Percentiles rank a stretch among this genome's conserved stretches.
Evolutionary conservation across 2,797 vertebrate genomes (phyloP).

Genomic region (Peromyscus nudipes): DNA sequence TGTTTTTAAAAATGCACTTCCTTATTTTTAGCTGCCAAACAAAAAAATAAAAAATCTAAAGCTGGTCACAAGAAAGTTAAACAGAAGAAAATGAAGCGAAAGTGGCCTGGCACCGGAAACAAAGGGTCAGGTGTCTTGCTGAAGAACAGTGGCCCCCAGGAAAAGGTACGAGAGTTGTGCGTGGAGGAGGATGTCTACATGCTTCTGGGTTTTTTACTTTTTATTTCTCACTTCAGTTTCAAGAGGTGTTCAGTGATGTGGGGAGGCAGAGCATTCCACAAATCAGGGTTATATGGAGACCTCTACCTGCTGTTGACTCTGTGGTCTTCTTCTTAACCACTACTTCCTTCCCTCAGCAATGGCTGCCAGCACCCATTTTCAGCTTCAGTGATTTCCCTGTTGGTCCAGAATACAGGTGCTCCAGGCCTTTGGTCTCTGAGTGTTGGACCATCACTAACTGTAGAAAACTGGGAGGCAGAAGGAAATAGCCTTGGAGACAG

Average conservation of each 20-base stretch:
- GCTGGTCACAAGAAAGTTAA: constrained; percentile 93
- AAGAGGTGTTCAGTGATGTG: not conserved
- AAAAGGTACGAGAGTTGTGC: constrained; percentile 83
- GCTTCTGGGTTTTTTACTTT: too few species aligned
- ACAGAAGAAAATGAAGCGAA: constrained; percentile 95
- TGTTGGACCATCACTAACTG: not conserved
- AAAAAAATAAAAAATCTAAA: constrained; percentile 92
- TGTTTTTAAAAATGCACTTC: constrained; percentile 44
- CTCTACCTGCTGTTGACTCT: rapidly evolving
- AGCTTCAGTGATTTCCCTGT: not conserved
- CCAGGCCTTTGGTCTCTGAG: not conserved
- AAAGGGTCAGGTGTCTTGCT: constrained; percentile 81
- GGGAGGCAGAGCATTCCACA: not conserved
- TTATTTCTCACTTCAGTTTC: not conserved
- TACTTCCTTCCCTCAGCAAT: not conserved
- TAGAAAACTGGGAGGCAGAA: not conserved
- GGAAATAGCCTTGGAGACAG: not conserved
- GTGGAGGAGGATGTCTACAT: not conserved
- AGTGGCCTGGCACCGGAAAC: constrained; percentile 93
- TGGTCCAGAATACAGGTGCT: too few species aligned
- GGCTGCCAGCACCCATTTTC: not conserved
- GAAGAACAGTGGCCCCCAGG: constrained; percentile 87
- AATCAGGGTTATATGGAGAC: not conserved
- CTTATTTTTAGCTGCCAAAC: constrained; percentile 91
- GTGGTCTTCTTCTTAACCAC: not conserved